phyloP scores from a whole-genome alignment of 1,140 invertebrate genomes.

The Panagrolaimus sp. region DNA sequence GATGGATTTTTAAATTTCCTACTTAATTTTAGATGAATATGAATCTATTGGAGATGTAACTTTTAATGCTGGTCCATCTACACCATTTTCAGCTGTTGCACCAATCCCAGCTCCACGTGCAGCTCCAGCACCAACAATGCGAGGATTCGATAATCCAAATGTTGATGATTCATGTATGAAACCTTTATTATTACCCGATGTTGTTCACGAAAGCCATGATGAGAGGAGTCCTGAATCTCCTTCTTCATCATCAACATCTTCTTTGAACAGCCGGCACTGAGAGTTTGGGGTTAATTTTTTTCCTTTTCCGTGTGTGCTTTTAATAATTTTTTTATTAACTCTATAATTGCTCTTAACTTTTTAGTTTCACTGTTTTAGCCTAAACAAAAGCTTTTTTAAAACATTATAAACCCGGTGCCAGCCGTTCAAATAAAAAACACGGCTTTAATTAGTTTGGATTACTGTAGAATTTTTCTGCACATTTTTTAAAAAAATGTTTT shows the following conservation, averaged over 20 bases:
- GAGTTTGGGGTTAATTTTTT: background rate
- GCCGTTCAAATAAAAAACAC: no score
- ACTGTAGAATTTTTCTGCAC: no score
- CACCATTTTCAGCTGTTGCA: background rate
- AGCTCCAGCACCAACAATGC: background rate
- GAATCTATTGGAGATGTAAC: background rate
- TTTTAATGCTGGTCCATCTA: background rate
- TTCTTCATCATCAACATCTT: no score
- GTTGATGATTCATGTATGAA: conserved; percentile 2
- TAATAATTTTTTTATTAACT: background rate
- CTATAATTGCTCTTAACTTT: background rate
- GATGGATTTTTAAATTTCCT: background rate
- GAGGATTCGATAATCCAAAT: conserved; percentile 10
- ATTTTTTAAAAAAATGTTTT: no score
- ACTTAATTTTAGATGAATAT: background rate
- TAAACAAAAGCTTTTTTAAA: no score
- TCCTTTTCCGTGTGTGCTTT: background rate
- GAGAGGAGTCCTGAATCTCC: background rate
- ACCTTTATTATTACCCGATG: background rate
- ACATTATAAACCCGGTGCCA: no score
- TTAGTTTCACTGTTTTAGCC: background rate
- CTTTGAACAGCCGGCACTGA: conserved; percentile 3
- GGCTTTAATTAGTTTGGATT: no score
- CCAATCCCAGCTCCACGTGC: background rate
- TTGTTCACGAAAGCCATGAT: background rate